Conservation (phyloP, 2,113 vertebrate genomes). For the Centropus bengalensis region DNA sequence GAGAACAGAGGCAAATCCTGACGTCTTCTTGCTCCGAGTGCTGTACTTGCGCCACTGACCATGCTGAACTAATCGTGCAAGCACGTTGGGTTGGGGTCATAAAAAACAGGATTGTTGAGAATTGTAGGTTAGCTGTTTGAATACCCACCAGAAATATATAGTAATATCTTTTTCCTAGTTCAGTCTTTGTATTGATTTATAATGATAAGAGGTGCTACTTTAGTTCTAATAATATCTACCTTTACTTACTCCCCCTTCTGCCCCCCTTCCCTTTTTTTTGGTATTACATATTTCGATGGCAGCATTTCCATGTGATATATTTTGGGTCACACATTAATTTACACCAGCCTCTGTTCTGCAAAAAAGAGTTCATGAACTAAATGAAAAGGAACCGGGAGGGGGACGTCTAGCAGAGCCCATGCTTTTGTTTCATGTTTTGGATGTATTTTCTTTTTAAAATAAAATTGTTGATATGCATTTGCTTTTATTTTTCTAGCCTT, state of each 20-base stretch:
- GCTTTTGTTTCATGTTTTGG: slow-evolving; percentile 65
- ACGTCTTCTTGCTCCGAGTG: not conserved
- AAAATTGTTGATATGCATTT: slow-evolving; percentile 52
- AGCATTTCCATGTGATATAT: slow-evolving; percentile 17
- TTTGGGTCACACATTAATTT: slow-evolving; percentile 67
- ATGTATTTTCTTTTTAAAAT: slow-evolving; percentile 48
- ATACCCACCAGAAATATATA: not conserved
- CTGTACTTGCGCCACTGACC: rapidly evolving
- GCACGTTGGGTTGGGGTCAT: not conserved
- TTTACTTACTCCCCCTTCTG: not conserved
- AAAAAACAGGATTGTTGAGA: not conserved
- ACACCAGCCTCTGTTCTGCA: slow-evolving; percentile 59
- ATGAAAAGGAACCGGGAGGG: not conserved
- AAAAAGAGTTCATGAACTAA: slow-evolving; percentile 55
- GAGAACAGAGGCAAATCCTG: not conserved
- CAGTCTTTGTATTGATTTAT: slow-evolving; percentile 18
- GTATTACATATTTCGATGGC: slow-evolving; percentile 17
- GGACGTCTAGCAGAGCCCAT: slow-evolving; percentile 38
- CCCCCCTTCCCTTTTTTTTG: not conserved
- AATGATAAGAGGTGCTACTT: not conserved
- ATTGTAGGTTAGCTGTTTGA: not conserved
- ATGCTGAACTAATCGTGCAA: not conserved
- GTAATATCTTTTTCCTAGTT: not conserved
- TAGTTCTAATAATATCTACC: not conserved
- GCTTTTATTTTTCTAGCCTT: slow-evolving; percentile 67